A percentile compares a stretch with the other conserved stretches of the same genome.
phyloP scores from a whole-genome alignment of 2,888 invertebrate genomes.

The Hedychridium roseum region DNA sequence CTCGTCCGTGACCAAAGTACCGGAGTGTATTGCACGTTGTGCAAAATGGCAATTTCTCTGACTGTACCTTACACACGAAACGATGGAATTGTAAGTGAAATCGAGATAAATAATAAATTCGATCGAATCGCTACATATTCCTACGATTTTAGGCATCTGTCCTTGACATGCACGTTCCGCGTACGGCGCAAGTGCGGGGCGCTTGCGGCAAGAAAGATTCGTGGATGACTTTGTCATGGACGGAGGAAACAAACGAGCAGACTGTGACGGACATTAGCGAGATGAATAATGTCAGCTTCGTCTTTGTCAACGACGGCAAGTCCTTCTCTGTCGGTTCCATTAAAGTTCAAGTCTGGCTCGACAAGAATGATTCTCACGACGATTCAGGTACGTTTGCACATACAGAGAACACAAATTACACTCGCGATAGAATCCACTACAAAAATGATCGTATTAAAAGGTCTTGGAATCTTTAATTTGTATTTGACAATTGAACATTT shows the following conservation, averaged over 20 bases:
- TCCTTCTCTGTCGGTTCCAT: constrained; percentile 31
- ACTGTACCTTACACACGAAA: constrained; percentile 22
- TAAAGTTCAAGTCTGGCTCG: constrained; percentile 20
- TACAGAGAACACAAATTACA: no score
- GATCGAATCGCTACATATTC: not conserved
- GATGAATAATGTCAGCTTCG: constrained; percentile 21
- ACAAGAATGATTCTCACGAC: constrained; percentile 20
- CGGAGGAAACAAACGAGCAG: not conserved
- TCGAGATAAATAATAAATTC: not conserved
- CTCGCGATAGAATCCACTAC: no score
- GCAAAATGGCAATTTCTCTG: constrained; percentile 29
- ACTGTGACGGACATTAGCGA: not conserved
- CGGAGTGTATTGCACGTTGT: constrained; percentile 27
- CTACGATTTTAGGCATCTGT: not conserved
- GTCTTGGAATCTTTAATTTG: no score
- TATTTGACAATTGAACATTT: no score
- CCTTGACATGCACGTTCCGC: constrained; percentile 4
- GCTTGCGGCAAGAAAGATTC: constrained; percentile 2
- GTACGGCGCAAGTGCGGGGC: not conserved
- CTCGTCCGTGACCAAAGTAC: constrained; percentile 20
- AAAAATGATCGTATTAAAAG: no score
- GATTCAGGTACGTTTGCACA: constrained; percentile 30
- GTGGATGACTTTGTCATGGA: constrained; percentile 15
- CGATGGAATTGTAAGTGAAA: constrained; percentile 22
- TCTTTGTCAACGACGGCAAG: constrained; percentile 28